Base-by-base conservation (phyloP, 2,888 invertebrate species). In the Agrochola circellaris region DNA sequence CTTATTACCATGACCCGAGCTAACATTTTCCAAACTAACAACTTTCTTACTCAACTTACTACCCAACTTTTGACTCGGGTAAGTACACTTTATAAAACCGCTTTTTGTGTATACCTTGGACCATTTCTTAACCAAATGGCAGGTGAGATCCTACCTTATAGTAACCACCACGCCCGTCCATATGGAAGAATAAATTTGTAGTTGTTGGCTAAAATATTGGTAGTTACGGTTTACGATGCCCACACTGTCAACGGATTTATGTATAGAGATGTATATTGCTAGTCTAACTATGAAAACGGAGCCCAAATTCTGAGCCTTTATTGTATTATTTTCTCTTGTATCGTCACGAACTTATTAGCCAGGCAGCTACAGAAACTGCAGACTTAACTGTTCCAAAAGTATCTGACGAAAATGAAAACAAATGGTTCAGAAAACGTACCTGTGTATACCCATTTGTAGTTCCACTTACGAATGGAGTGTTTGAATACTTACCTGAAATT, bases 61-160 rank as follows among this genome's bases (percentile, higher is more conserved):
- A 17, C 9, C 9, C 4, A 15, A 61, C 26, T 81, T 61, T 54
- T 23, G 6, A 38, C 11, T 65, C 11, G 2, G 0, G 20, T 51
- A 42, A 51, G 20, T 15, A 8, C 15, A 15, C 7, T 20, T 69
- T 23, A 1, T 0, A 0, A 26, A 54, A n/a, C 6, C 77, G 72
- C 80, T 73, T 0, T 45, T 48, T 73, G 76, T 73, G 75, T 81
- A 23, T 87, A 42, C 56, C 88, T 91, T 93, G 80, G 5, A 75
- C 90, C 84, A 82, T 45, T 81, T 80, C 38, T 82, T 87, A 88
- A 89, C 90, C 89, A 89, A 93, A 93, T 93, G 93, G 95, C 96
- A 96, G 95, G 96, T 96, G 96, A 95, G 93, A 92, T 93, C 92
- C 91, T 93, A 94, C 91, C 92, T 94, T 94, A 94, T 93, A 94